Percentiles rank a stretch among this genome's conserved stretches.
Evolutionary conservation across 2,888 invertebrate species (phyloP).

Genomic region (Biston stratarius): DNA sequence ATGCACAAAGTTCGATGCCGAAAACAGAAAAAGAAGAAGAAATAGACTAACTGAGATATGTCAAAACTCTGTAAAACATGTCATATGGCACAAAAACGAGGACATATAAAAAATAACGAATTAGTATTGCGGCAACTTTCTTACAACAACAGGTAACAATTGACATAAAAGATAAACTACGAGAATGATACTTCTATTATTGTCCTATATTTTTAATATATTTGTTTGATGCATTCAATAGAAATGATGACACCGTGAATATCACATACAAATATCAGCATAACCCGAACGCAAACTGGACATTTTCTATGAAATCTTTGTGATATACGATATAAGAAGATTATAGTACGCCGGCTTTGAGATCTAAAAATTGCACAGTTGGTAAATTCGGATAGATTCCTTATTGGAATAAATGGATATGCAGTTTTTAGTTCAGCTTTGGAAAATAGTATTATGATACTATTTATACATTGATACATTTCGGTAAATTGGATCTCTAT

Average conservation of each 20-base stretch:
- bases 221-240: background rate
- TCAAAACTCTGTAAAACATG: too few relatives aligned
- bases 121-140: too few relatives aligned
- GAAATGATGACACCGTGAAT: constrained; percentile 1
- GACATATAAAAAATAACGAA: too few relatives aligned
- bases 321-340: constrained; percentile 4
- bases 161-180: too few relatives aligned
- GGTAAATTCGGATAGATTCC: background rate
- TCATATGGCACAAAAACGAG: too few relatives aligned
- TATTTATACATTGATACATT: too few relatives aligned
- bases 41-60: too few relatives aligned
- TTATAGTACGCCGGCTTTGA: constrained; percentile 15
- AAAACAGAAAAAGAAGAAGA: too few relatives aligned
- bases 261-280: background rate
- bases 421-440: constrained; percentile 17
- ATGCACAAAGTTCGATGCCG: too few relatives aligned
- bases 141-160: too few relatives aligned
- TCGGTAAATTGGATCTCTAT: constrained; percentile 51
- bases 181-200: too few relatives aligned
- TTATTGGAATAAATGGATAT: constrained; percentile 18
- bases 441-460: constrained; percentile 36
- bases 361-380: constrained; percentile 5
- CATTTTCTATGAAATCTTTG: constrained; percentile 7
- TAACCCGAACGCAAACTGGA: constrained; percentile 7
- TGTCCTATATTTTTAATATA: background rate